Conservation (phyloP, 2,113 vertebrate genomes). For the Boleophthalmus pectinirostris region DNA sequence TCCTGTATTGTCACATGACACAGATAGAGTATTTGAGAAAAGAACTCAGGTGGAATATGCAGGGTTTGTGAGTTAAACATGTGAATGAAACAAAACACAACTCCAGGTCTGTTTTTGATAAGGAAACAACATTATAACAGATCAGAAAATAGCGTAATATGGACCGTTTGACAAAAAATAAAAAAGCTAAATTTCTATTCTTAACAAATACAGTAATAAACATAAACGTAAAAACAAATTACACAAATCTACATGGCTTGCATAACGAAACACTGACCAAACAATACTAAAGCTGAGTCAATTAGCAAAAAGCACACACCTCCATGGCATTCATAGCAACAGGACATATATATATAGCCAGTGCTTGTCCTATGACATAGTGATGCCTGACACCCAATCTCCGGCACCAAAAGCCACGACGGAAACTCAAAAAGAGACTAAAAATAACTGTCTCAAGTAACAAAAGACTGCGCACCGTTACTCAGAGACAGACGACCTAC, state of each 20-base stretch:
- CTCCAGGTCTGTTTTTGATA: too few species aligned
- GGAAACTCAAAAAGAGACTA: constrained; percentile 75
- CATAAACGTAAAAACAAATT: not conserved
- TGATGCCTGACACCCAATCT: constrained; percentile 75
- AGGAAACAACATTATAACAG: too few species aligned
- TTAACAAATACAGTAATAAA: not conserved
- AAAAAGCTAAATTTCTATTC: not conserved
- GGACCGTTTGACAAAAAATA: not conserved
- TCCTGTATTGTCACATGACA: too few species aligned
- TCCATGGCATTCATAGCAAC: constrained; percentile 74
- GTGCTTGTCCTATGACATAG: constrained; percentile 68
- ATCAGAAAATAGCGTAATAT: too few species aligned
- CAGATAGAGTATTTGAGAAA: too few species aligned
- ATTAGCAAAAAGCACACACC: constrained; percentile 35
- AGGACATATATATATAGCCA: constrained; percentile 78
- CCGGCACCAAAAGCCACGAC: constrained; percentile 66
- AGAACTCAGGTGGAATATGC: too few species aligned
- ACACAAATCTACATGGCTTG: not conserved
- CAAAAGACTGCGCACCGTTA: constrained; percentile 70
- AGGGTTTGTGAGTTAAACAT: too few species aligned
- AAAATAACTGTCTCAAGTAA: constrained; percentile 82
- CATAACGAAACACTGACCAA: not conserved
- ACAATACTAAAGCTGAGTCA: constrained; percentile 13
- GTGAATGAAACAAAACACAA: too few species aligned
- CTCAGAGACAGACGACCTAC: constrained; percentile 65